Base-by-base conservation (phyloP, 2,113 vertebrate genomes). In the Ascaphus truei region DNA sequence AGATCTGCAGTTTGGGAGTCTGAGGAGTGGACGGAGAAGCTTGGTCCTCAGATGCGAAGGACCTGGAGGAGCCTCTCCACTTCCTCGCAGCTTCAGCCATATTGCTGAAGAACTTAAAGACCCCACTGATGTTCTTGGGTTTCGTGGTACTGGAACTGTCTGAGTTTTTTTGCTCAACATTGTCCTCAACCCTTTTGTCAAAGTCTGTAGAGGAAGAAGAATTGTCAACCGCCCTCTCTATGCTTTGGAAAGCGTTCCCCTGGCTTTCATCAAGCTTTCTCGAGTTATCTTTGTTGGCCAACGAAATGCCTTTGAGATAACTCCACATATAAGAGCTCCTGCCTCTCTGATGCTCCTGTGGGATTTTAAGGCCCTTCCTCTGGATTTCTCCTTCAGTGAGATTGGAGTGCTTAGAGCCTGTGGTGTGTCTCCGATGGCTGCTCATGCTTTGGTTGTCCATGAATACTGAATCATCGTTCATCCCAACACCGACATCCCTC, bases 301-400 rank as follows among this genome's bases (percentile, higher is more conserved):
- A 65, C 27, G 93, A 93, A 80, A 95, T 91, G 71, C 89, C 89
- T 84, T 86, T 94, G 74, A 95, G 75, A 81, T 95, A 95, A 76
- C 82, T 93, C 93, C 93, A 96, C 62, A 95, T 90, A 45, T 94
- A 93, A 26, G 85, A 87, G 59, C 83, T 82, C 68, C 88, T 92
- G 13, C 86, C 79, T 71, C 74, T 87, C 66, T 83, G 89, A 59
- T 75, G 79, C 62, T 87, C 83, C 45, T 73, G 80, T 0, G 86
- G 75, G 62, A 82, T 80, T 74, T 77, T 80, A 3, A 75, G 45
- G 75, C 85, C 87, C 16, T 80, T 81, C 74, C 81, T 90, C 45
- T 74, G 72, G 73, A 63, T 73, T 15, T 80, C 73, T 39, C 88
- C 91, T 48, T 92, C 90, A 26, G 62, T 77, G 52, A 77, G 22